Base-by-base conservation (phyloP, 2,888 invertebrate genomes). In the Drosophila limbata region DNA sequence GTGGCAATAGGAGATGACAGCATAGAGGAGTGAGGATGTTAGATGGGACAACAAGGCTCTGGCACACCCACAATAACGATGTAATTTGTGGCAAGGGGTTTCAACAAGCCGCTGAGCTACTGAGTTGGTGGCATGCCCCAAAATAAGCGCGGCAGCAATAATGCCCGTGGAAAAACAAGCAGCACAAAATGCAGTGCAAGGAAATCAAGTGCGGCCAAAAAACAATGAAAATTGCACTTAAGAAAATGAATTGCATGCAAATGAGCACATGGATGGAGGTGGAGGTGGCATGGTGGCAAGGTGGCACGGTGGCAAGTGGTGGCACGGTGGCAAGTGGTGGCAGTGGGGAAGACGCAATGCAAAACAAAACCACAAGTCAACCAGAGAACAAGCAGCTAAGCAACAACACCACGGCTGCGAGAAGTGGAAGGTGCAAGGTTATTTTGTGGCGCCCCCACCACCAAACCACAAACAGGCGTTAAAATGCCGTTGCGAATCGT, bases 211-310 rank as follows among this genome's bases (percentile, higher is more conserved):
- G 69, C 69, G 57, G 48, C 33, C 48, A 50, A 60, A 85, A 84
- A 87, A 87, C 85, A 87, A 87, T 87, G 82, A 79, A 86, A 88
- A 87, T 81, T 90, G 90, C 90, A 90, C 90, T 90, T 88, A 90
- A 88, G 90, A 89, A 90, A 90, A 90, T 90, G 89, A 90, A 90
- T 90, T 86, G 90, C 83, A 86, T 88, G 86, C 88, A 90, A 90
- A 90, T 90, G 87, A 89, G 89, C 84, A 71, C 15, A 40, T 60
- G 37, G 25, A 42, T 60, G 33, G 17, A 10, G 31, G 39, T 28
- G 37, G 42, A 15, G 35, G 51, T 25, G 4, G 17, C 35, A 51
- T 1, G 33, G 25, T 73, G 60, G 44, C 28, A 28, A 21, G 60
- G 52, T 60, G 53, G 61, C 56, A 37, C 11, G 33, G 28, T 28